Evolutionary conservation across 2,113 vertebrate species (phyloP).

Genomic region (Psephotus haematonotus): DNA sequence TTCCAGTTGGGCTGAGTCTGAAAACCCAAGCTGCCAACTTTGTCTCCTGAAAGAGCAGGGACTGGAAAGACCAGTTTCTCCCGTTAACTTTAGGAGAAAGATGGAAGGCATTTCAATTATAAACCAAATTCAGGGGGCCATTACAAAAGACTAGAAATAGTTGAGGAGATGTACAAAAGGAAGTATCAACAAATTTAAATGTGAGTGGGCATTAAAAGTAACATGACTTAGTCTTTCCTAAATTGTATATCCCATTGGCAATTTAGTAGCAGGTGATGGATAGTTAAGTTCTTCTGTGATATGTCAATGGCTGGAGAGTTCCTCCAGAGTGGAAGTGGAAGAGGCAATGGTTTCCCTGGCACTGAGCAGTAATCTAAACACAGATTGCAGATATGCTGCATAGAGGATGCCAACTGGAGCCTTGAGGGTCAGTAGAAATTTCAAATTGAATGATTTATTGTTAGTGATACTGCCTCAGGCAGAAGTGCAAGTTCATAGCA

Average conservation of each 20-base stretch:
- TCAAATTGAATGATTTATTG: neutral
- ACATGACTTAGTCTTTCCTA: neutral
- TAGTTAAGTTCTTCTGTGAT: neutral
- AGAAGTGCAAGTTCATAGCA: neutral
- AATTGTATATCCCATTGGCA: neutral
- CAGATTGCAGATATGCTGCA: neutral
- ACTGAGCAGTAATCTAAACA: neutral
- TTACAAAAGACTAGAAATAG: neutral
- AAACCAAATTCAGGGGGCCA: neutral
- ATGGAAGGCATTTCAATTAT: neutral
- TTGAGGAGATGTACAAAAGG: neutral
- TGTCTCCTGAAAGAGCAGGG: neutral
- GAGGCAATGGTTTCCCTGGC: neutral
- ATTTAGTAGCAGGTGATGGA: neutral
- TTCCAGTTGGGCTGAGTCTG: neutral
- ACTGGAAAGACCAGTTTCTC: neutral
- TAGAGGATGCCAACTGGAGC: neutral
- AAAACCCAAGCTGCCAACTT: neutral
- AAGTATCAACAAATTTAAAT: neutral
- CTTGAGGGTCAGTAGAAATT: neutral
- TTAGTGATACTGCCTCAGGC: neutral
- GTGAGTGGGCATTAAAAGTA: neutral
- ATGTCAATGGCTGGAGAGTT: neutral
- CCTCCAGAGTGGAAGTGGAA: neutral
- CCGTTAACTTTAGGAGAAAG: neutral